A percentile compares a stretch with the other conserved stretches of the same genome.
Evolutionary conservation across 2,797 vertebrate species (phyloP).

Genomic region (Enteromius afrohamiltoni): DNA sequence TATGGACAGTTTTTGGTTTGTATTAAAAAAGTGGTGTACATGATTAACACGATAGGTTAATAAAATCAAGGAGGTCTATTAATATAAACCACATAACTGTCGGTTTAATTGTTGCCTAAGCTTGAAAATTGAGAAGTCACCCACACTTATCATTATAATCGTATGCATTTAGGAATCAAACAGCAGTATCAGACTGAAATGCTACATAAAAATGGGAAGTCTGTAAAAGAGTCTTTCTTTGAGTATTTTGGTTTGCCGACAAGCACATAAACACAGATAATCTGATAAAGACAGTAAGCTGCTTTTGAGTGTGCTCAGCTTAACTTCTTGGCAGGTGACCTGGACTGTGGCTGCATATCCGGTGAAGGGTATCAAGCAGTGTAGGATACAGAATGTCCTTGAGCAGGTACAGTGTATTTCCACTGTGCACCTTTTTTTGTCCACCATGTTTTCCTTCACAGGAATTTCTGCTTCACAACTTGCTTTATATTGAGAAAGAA

Average conservation of each 20-base stretch:
- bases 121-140: background rate
- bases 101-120: background rate
- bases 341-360: constrained; percentile 61
- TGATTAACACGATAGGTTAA: background rate
- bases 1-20: background rate
- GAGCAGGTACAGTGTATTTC: constrained; percentile 11
- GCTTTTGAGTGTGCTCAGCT: constrained; percentile 73
- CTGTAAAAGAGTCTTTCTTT: constrained; percentile 62
- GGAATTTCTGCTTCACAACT: too few species aligned
- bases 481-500: background rate
- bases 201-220: background rate
- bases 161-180: background rate
- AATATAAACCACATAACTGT: background rate
- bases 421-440: background rate
- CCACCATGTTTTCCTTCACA: background rate
- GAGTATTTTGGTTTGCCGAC: constrained; percentile 74
- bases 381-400: constrained; percentile 16
- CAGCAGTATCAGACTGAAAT: background rate
- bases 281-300: constrained; percentile 78
- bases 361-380: constrained; percentile 17
- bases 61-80: background rate
- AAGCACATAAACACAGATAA: constrained; percentile 77
- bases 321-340: constrained; percentile 72
- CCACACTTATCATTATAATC: background rate
- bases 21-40: background rate